Evolutionary conservation across 2,797 vertebrate genomes (phyloP).

Genomic region (Phaenicophaeus curvirostris): DNA sequence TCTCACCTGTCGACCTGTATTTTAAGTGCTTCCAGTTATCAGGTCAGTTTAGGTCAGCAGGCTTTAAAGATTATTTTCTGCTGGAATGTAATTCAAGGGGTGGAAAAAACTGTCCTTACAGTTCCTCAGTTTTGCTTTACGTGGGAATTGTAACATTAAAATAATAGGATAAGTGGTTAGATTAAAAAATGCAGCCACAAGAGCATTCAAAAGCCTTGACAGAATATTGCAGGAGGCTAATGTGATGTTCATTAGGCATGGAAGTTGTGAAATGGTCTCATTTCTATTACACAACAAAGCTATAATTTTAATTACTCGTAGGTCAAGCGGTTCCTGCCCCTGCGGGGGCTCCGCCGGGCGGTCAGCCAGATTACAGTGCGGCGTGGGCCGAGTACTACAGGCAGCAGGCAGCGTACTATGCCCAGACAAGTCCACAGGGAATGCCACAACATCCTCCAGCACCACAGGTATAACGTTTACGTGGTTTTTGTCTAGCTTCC

Average conservation of each 20-base stretch:
- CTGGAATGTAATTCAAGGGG: background rate
- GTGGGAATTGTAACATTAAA: conserved; percentile 54
- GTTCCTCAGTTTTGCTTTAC: conserved; percentile 23
- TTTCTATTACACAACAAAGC: conserved; percentile 33
- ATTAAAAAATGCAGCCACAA: conserved; percentile 82
- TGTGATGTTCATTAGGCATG: conserved; percentile 58
- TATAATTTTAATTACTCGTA: conserved; percentile 60
- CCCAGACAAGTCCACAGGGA: conserved; percentile 92
- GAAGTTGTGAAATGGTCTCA: background rate
- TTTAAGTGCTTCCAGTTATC: background rate
- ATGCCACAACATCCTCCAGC: conserved; percentile 91
- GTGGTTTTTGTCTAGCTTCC: conserved; percentile 24
- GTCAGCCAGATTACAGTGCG: conserved; percentile 95
- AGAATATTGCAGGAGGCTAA: conserved; percentile 89
- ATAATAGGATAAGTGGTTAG: conserved; percentile 59
- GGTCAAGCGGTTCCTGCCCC: conserved; percentile 92
- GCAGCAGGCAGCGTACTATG: conserved; percentile 96
- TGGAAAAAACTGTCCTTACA: background rate
- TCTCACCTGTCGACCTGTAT: background rate
- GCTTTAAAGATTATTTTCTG: background rate
- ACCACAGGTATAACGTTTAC: conserved; percentile 84
- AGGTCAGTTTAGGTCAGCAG: background rate
- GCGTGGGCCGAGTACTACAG: conserved; percentile 98
- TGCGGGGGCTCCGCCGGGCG: conserved; percentile 86
- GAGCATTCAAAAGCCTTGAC: conserved; percentile 88